Base-by-base conservation (phyloP, 2,888 invertebrate genomes). In the Andrena trimmerana region DNA sequence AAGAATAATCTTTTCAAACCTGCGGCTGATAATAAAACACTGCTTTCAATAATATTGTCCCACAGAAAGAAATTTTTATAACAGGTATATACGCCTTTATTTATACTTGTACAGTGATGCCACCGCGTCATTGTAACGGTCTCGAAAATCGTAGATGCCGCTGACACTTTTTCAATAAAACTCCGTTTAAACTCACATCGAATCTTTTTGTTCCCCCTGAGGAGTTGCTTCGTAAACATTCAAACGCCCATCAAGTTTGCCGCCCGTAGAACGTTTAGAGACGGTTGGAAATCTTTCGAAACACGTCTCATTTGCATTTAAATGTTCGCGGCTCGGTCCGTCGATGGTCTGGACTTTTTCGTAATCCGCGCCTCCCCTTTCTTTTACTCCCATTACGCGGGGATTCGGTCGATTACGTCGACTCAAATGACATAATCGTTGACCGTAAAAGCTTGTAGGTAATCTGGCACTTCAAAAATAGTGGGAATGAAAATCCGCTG, bases 351-450 rank as follows among this genome's bases (percentile, higher is more conserved):
- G 27, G 31, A 36, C n/a, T 24, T 33, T 13, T 50, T 50, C 36
- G 13, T 62, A 36, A 62, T 52, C 36, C n/a, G 33, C 13, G 13
- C 2, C 24, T 2, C 16, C 29, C 20, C 24, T 27, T 57, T 65
- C n/a, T 24, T 42, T 42, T 16, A 16, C 33, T 29, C 27, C n/a
- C 33, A 20, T 65, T 57, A 20, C 63, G 13, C 48, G 71, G 24
- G 62, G 54, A 76, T 48, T 42, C 42, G 71, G 54, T 71, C 16
- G 62, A 76, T 71, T 71, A 29, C 31, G 62, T 54, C 52, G 24
- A 24, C 76, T 76, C 20, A 29, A 33, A 59, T 72, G 13, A 54
- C 72, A 57, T 65, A 71, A 71, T 71, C 63, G 48, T 48, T 31
- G 10, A n/a, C 13, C 29, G 48, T 59, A 59, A 72, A 65, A 33